phyloP scores from a whole-genome alignment of 2,113 vertebrate species.

The Gopherus evgoodei region DNA sequence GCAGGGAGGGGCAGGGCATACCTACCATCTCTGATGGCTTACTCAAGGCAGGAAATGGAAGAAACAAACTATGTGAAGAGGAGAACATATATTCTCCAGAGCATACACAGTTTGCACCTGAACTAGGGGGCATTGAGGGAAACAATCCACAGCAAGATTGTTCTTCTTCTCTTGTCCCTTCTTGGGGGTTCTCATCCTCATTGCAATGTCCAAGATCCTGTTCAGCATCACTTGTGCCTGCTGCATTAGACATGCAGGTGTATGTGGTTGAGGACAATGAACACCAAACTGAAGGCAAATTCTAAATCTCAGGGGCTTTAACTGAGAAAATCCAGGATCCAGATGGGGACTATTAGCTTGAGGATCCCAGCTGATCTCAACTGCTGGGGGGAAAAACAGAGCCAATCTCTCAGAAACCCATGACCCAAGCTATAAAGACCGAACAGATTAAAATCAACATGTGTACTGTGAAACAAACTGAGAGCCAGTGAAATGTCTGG shows the following conservation, averaged over 20 bases:
- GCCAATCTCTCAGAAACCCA: not conserved
- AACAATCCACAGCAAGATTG: not conserved
- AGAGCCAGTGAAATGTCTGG: not conserved
- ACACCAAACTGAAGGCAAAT: not conserved
- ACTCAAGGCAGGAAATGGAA: not conserved
- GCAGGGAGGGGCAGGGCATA: not conserved
- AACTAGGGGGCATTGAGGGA: not conserved
- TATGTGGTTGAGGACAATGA: not conserved
- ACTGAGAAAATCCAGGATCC: not conserved
- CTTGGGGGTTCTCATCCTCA: not conserved
- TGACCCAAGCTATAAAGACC: not conserved
- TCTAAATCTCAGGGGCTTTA: not conserved
- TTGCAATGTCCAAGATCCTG: not conserved
- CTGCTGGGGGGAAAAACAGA: not conserved
- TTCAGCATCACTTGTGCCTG: not conserved
- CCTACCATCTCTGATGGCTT: not conserved
- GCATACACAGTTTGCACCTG: not conserved
- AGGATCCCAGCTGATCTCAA: not conserved
- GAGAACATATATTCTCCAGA: not conserved
- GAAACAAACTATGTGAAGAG: not conserved
- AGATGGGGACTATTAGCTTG: not conserved
- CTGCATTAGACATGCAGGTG: not conserved
- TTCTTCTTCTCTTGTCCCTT: not conserved
- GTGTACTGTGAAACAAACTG: not conserved
- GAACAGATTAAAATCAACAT: not conserved